These are phyloP conservation scores for Sarcophaga variegata DNA, from an alignment of 2,888 invertebrate genomes.

Conservation along the genomic window DNA sequence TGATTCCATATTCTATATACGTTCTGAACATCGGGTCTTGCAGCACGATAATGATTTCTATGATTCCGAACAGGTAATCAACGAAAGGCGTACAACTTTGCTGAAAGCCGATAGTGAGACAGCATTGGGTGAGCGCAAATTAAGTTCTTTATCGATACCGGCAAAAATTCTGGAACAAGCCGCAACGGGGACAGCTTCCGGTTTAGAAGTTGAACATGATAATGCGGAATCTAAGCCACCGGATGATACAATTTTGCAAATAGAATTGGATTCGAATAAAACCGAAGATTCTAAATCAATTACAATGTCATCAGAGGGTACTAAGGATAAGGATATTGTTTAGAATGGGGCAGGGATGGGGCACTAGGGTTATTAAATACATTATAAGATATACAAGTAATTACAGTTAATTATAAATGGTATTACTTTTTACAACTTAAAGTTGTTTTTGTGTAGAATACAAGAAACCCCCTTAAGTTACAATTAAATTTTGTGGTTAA, in stretches of 20 bases:
- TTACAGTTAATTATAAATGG: slow-evolving; percentile 11
- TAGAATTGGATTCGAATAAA: slow-evolving; percentile 38
- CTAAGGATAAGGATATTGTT: not conserved
- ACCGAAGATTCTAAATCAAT: not conserved
- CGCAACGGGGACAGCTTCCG: slow-evolving; percentile 10
- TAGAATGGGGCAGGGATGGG: not conserved
- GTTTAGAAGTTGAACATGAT: not conserved
- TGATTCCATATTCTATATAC: slow-evolving; percentile 79
- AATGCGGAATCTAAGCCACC: not conserved
- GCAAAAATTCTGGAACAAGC: slow-evolving; percentile 64
- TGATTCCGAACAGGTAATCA: slow-evolving; percentile 81
- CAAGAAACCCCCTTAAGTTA: not conserved
- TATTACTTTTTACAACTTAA: slow-evolving; percentile 56
- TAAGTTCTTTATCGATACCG: slow-evolving; percentile 72
- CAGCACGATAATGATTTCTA: slow-evolving; percentile 76
- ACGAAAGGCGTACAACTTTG: slow-evolving; percentile 80
- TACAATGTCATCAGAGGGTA: not conserved
- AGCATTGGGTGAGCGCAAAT: slow-evolving; percentile 76
- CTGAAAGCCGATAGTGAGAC: slow-evolving; percentile 80
- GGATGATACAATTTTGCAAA: slow-evolving; percentile 53
- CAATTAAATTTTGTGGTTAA: too few relatives aligned
- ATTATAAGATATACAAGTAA: not conserved
- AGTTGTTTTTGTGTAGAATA: slow-evolving; percentile 55
- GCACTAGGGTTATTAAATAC: not conserved
- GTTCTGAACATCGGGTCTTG: slow-evolving; percentile 71